These are phyloP conservation scores for Leptinotarsa undecemlineata DNA, from an alignment of 1,140 invertebrate species.

Conservation along the genomic window DNA sequence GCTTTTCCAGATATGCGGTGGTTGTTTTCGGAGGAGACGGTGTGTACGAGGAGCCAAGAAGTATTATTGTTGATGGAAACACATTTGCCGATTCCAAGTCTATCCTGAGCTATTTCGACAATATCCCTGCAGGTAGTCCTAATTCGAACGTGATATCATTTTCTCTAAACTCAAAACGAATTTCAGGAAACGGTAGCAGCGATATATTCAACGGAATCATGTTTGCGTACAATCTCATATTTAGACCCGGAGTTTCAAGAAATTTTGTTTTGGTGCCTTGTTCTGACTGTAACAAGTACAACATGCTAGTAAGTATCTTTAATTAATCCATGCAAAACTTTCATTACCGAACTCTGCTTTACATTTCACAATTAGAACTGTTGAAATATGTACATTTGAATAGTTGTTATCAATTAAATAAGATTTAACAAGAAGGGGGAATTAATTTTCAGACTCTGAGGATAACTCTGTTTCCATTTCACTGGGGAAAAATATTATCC, in stretches of 20 bases:
- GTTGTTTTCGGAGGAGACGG: slow-evolving; percentile 79
- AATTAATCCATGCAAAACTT: slow-evolving; percentile 11
- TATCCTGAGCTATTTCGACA: slow-evolving; percentile 64
- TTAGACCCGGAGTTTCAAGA: slow-evolving; percentile 83
- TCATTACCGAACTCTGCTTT: slow-evolving; percentile 3
- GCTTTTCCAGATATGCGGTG: slow-evolving; percentile 68
- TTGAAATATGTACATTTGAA: slow-evolving; percentile 12
- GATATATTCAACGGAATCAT: slow-evolving; percentile 78
- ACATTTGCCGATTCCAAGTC: slow-evolving; percentile 67
- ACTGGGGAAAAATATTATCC: too few species aligned
- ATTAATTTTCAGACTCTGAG: not conserved
- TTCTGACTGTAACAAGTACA: slow-evolving; percentile 68
- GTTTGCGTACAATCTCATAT: slow-evolving; percentile 74
- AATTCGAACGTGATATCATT: not conserved
- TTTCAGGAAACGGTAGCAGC: slow-evolving; percentile 61
- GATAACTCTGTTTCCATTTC: too few species aligned
- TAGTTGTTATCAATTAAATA: not conserved
- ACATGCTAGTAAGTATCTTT: slow-evolving; percentile 64
- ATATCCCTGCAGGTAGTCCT: slow-evolving; percentile 63
- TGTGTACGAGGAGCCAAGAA: slow-evolving; percentile 70
- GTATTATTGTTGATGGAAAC: slow-evolving; percentile 67
- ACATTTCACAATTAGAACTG: slow-evolving; percentile 3
- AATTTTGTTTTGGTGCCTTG: slow-evolving; percentile 83
- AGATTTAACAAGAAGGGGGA: not conserved
- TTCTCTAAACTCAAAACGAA: not conserved